Base-by-base conservation (phyloP, 1,140 invertebrate genomes). In the Akabosia matsudoensis region DNA sequence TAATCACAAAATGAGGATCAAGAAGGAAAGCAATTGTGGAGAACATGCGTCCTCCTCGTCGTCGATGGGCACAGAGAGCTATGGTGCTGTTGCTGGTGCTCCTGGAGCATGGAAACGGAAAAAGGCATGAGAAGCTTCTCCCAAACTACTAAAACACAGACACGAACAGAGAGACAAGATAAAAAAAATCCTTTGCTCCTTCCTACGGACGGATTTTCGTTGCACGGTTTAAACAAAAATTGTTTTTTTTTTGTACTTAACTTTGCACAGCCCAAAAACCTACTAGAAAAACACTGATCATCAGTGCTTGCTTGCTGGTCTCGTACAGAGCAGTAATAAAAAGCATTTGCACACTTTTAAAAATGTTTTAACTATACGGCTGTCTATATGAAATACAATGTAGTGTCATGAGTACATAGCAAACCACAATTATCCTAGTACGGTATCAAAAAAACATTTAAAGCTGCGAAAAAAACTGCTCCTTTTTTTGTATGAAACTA, bases 31-130 rank as follows among this genome's bases (percentile, higher is more conserved):
- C 31, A 30, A 67, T 67, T 13, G 4, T 67, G 10, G 54, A 61
- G 37, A 45, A 45, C 37, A 45, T 45, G 18, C 37, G 7, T 10
- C 18, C 7, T 18, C 37, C 18, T n/a, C 7, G 7, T 30, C 28
- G 61, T 67, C 31, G 61, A 10, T n/a, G 54, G 24, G 24, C 13
- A 61, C 7, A 10, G 37, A 45, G 37, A 45, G 54, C 7, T 16
- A 16, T 13, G 7, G 54, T 22, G 4, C 14, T 22, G 24, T 22
- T 61, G 13, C 61, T n/a, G n/a, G n/a, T 61, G 24, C 2, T 67
- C 26, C 61, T 67, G 61, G 61, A 67, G 61, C 61, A 67, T 67
- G 61, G 61, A 67, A 67, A 67, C 22, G n/a, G 61, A n/a, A 67
- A 67, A 31, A 67, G 61, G 61, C 22, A 30, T 67, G 61, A 67